Percentiles rank a stretch among this genome's conserved stretches.
Conservation (phyloP, 2,113 vertebrate species). For the Danionella cerebrum region DNA sequence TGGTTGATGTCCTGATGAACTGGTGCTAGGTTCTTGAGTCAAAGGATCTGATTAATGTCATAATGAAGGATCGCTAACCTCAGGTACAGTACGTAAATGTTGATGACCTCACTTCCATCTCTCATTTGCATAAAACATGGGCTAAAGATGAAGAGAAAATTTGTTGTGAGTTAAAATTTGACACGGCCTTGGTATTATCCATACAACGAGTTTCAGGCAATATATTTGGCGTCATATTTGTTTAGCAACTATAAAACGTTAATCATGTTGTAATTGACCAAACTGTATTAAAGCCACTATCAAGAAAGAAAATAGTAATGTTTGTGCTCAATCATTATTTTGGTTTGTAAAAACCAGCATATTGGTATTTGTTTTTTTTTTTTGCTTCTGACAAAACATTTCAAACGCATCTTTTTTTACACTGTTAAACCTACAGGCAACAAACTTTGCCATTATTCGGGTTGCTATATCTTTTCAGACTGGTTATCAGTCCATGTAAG, state of each 20-base stretch:
- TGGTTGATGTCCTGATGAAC: neutral
- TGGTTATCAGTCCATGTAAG: too few species aligned
- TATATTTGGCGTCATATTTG: neutral
- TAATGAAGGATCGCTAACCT: neutral
- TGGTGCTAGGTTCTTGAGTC: conserved; percentile 11
- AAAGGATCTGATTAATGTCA: neutral
- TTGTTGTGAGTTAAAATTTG: neutral
- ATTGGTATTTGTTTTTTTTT: too few species aligned
- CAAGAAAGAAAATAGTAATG: too few species aligned
- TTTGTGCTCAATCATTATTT: too few species aligned
- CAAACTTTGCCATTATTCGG: too few species aligned
- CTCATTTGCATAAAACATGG: neutral
- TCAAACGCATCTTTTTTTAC: too few species aligned
- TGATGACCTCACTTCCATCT: neutral
- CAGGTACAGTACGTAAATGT: conserved; percentile 2
- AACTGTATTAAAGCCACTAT: conserved; percentile 9
- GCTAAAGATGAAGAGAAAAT: neutral
- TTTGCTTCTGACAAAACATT: too few species aligned
- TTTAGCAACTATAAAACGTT: too few species aligned
- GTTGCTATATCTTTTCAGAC: too few species aligned
- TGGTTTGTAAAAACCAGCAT: too few species aligned
- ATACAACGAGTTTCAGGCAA: neutral
- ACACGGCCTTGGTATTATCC: neutral
- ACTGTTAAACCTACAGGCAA: too few species aligned
- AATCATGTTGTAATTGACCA: neutral